phyloP scores from a whole-genome alignment of 2,888 invertebrate species.

The Dysmachus trigonus region DNA sequence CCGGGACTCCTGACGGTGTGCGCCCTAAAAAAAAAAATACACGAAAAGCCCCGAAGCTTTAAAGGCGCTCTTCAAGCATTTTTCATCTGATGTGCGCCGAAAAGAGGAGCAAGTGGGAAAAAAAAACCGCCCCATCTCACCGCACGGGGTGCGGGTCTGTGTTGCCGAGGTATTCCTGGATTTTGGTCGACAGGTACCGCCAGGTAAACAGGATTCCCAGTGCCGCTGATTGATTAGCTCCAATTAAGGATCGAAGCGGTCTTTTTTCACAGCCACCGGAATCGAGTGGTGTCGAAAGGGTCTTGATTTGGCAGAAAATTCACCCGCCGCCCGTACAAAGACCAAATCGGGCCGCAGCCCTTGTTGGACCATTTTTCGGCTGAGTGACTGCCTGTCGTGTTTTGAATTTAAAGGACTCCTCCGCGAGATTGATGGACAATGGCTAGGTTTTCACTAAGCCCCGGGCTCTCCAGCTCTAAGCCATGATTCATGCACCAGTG shows the following conservation, averaged over 20 bases:
- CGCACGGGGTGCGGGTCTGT: background rate
- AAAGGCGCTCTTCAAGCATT: slow-evolving; percentile 8
- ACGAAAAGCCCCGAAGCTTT: background rate
- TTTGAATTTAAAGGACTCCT: background rate
- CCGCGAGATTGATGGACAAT: background rate
- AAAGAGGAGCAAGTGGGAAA: background rate
- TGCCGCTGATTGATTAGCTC: slow-evolving; percentile 31
- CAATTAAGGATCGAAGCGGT: slow-evolving; percentile 19
- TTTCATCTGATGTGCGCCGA: slow-evolving; percentile 1
- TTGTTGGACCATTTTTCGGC: background rate
- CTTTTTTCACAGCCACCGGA: background rate
- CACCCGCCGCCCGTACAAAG: background rate
- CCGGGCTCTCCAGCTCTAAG: background rate
- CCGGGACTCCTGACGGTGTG: background rate
- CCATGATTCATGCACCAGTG: background rate
- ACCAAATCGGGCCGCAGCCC: background rate
- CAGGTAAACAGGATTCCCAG: slow-evolving; percentile 18
- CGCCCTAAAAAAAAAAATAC: background rate
- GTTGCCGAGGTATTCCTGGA: background rate
- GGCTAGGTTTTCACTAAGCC: background rate
- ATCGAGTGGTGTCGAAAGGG: background rate
- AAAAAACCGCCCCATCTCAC: background rate
- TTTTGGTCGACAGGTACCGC: background rate
- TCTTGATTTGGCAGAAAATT: background rate
- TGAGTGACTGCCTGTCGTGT: background rate